phyloP scores from a whole-genome alignment of 2,797 vertebrate species.

The Lophotriccus pileatus region DNA sequence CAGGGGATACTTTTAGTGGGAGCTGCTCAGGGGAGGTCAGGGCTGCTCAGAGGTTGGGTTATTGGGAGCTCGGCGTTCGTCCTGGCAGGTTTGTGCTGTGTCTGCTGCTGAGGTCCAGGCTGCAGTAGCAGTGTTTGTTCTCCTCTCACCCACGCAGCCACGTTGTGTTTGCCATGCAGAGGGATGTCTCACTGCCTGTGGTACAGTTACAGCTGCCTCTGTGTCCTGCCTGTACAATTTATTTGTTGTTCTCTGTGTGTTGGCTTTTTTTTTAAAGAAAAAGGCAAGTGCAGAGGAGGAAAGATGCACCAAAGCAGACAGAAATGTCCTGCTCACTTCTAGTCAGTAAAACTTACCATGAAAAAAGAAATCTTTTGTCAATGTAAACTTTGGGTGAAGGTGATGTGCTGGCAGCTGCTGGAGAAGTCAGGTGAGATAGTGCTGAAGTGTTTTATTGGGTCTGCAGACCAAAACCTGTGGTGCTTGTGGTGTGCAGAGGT shows the following conservation, averaged over 20 bases:
- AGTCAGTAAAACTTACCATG: background rate
- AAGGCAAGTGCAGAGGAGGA: background rate
- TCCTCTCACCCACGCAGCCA: background rate
- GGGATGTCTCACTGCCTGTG: background rate
- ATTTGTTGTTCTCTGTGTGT: background rate
- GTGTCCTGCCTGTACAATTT: background rate
- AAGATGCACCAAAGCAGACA: background rate
- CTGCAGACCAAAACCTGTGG: background rate
- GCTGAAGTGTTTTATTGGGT: background rate
- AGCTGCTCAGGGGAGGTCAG: background rate
- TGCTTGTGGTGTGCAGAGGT: background rate
- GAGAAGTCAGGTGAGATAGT: background rate
- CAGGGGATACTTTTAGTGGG: background rate
- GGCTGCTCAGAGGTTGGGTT: background rate
- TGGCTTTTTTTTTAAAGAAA: background rate
- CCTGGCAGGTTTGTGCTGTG: background rate
- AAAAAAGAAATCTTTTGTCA: background rate
- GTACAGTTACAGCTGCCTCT: background rate
- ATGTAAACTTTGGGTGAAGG: background rate
- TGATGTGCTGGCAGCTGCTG: background rate
- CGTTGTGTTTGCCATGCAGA: background rate
- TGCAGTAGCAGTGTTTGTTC: background rate
- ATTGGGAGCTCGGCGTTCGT: accelerated
- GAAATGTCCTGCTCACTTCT: background rate
- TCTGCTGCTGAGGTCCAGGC: background rate